Evolutionary conservation across 2,888 invertebrate genomes (phyloP), one percentile per base, ranked within the genome.

Genomic region (Macrophya annulata): DNA sequence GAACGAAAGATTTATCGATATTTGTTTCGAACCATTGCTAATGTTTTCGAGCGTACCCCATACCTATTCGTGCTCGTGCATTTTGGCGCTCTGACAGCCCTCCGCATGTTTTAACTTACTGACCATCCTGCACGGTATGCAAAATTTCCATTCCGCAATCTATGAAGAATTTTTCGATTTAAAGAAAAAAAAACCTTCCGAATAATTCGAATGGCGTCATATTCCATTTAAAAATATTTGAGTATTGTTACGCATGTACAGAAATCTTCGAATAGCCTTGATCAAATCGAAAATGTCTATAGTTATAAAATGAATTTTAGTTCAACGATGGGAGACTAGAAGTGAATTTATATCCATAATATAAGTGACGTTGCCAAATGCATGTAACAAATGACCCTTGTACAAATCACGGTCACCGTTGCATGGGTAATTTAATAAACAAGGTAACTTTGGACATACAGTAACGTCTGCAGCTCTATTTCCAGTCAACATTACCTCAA

Each of bases 331-430:
- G 15, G 48, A 68, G 31, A 68, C 37, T 15, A 37, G 68, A 37
- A 37, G 15, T 17, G 68, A 68, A 68, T 68, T 31, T 17, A 17
- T 17, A 43, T 17, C 9, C 31, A n/a, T 15, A n/a, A 72, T 43
- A n/a, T 9, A 55, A 55, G 77, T 81, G 81, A 81, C 81, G 81
- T 81, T 81, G 81, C 81, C 81, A 81, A 81, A 81, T 81, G 81
- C 81, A 81, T 65, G 59, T 81, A 81, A 81, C 81, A 65, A 62
- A 81, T 62, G 81, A 65, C 81, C 17, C 74, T 25, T 68, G 31
- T 37, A 62, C 59, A 62, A 81, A 81, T 55, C 51, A 51, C 55
- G 55, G 55, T 55, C 81, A 55, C n/a, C 15, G 31, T 40, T 62
- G 17, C 55, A 59, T 25, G 81, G 59, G 25, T 81, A 81, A 62